Evolutionary conservation across 2,113 vertebrate species (phyloP).

Genomic region (Corythornis vintsioides): DNA sequence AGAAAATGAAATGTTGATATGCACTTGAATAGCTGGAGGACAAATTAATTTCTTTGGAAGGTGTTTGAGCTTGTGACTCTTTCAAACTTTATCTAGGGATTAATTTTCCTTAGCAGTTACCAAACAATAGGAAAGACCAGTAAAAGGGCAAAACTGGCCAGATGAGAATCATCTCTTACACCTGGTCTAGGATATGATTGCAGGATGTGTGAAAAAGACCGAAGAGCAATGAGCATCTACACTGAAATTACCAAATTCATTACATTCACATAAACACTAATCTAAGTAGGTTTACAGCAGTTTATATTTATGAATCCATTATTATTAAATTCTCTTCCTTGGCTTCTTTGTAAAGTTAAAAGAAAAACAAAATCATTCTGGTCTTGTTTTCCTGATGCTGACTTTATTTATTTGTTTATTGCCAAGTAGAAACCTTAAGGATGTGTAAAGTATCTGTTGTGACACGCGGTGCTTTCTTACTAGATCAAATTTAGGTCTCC

Average conservation of each 20-base stretch:
- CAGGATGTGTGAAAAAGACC: conserved; percentile 25
- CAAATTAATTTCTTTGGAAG: background rate
- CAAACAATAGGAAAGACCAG: conserved; percentile 34
- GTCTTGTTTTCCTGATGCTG: background rate
- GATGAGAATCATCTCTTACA: conserved; percentile 32
- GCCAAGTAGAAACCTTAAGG: conserved; percentile 35
- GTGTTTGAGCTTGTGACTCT: conserved; percentile 47
- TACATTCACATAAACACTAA: background rate
- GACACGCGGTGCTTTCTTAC: background rate
- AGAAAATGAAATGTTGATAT: conserved; percentile 19
- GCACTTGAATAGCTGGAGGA: background rate
- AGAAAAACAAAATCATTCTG: conserved; percentile 24
- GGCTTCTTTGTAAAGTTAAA: conserved; percentile 48
- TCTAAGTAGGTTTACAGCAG: background rate
- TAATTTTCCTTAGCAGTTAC: conserved; percentile 20
- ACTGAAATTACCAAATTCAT: conserved; percentile 37
- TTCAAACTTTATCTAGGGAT: conserved; percentile 2
- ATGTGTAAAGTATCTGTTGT: conserved; percentile 35
- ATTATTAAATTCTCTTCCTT: conserved; percentile 29
- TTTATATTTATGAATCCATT: conserved; percentile 46
- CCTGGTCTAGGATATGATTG: background rate
- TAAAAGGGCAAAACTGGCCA: conserved; percentile 21
- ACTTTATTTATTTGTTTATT: conserved; percentile 61
- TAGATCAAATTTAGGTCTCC: conserved; percentile 47
- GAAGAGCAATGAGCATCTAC: conserved; percentile 11